Percentiles rank a stretch among this genome's conserved stretches.
These are phyloP conservation scores for Leucophenga maculata DNA, from an alignment of 2,888 invertebrate genomes.

Conservation along the genomic window DNA sequence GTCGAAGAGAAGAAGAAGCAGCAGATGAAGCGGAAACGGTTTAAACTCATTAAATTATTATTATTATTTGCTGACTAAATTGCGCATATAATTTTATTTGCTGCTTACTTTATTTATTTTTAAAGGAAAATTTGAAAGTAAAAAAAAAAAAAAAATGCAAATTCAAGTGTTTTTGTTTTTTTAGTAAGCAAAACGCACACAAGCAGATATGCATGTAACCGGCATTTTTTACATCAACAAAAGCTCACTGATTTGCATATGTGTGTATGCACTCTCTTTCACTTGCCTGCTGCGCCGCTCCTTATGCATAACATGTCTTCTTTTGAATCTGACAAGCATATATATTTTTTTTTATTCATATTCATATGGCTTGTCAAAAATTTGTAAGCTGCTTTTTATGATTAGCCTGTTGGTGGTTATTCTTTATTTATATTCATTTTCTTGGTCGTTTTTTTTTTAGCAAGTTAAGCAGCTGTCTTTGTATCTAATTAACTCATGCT, in stretches of 20 bases:
- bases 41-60: background rate
- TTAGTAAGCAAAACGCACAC: no score
- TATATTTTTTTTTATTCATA: background rate
- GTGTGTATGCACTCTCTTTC: background rate
- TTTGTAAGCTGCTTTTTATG: slow-evolving; percentile 31
- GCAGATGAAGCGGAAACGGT: background rate
- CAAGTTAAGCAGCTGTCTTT: no score
- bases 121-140: background rate
- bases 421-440: no score
- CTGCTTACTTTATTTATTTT: background rate
- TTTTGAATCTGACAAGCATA: background rate
- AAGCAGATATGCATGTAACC: slow-evolving; percentile 34
- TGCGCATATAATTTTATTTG: slow-evolving; percentile 8
- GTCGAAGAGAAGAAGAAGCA: background rate
- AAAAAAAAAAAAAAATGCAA: background rate
- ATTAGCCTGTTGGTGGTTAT: no score
- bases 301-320: background rate
- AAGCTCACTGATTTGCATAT: slow-evolving; percentile 44
- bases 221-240: slow-evolving; percentile 43
- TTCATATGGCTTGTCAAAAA: slow-evolving; percentile 26
- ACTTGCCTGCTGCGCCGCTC: no score
- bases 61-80: background rate
- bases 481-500: no score
- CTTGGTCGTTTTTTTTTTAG: no score
- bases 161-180: background rate